Conservation (phyloP, 2,888 invertebrate genomes). For the Gari tellinella region DNA sequence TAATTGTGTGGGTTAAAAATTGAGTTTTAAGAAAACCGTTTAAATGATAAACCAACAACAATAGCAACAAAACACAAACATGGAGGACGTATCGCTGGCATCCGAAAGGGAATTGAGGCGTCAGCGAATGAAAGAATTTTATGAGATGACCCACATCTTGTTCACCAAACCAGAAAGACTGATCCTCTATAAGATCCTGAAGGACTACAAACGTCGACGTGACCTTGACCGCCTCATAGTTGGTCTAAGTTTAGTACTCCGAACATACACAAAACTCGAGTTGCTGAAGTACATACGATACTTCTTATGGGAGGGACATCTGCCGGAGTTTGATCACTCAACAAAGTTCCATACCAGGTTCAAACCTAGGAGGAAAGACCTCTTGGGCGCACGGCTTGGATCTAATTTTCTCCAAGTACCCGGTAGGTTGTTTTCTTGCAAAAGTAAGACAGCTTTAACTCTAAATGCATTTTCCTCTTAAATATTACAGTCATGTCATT, state of each 20-base stretch:
- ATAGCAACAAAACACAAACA: too few relatives aligned
- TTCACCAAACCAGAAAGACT: constrained; percentile 67
- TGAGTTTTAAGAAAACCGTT: too few relatives aligned
- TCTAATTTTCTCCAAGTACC: background rate
- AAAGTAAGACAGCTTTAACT: too few relatives aligned
- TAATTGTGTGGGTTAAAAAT: too few relatives aligned
- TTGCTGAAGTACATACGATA: constrained; percentile 71
- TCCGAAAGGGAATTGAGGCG: constrained; percentile 24
- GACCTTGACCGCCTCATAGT: constrained; percentile 53
- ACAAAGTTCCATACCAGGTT: constrained; percentile 47
- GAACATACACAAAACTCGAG: constrained; percentile 73
- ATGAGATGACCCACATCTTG: constrained; percentile 35
- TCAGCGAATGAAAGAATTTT: constrained; percentile 41
- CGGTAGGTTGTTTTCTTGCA: too few relatives aligned
- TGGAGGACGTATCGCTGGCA: too few relatives aligned
- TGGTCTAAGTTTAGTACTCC: constrained; percentile 65
- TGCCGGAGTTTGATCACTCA: constrained; percentile 61
- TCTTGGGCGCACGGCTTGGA: background rate
- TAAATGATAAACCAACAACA: too few relatives aligned
- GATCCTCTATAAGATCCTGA: constrained; percentile 69
- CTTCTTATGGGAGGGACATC: constrained; percentile 67
- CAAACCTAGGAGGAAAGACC: constrained; percentile 12
- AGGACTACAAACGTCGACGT: constrained; percentile 60
- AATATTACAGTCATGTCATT: too few relatives aligned
- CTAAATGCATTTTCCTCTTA: too few relatives aligned